Conservation (phyloP, 2,113 vertebrate species). For the Ammospiza nelsoni region DNA sequence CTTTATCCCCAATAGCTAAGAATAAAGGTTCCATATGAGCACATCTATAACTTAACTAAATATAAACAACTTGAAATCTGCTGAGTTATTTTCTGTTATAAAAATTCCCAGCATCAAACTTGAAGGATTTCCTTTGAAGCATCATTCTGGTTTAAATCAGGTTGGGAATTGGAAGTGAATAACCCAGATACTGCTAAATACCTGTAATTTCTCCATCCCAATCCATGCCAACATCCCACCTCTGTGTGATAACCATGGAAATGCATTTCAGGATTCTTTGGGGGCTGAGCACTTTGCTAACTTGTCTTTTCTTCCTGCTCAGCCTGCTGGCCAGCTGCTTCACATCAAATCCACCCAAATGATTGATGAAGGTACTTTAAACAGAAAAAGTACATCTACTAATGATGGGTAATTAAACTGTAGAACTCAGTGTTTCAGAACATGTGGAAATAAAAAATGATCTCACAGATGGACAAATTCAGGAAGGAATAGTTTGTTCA, state of each 20-base stretch:
- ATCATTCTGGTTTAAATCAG: neutral
- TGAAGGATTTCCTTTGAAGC: neutral
- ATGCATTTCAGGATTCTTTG: neutral
- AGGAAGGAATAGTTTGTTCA: neutral
- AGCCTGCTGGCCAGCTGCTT: conserved; percentile 17
- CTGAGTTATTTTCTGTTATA: neutral
- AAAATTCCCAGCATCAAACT: neutral
- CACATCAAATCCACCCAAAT: neutral
- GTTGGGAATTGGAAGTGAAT: neutral
- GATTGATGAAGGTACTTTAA: neutral
- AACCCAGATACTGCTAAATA: neutral
- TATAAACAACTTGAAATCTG: neutral
- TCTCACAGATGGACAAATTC: neutral
- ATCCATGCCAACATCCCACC: accelerated
- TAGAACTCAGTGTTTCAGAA: conserved; percentile 1
- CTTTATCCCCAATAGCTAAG: neutral
- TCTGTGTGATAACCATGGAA: neutral
- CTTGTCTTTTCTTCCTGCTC: neutral
- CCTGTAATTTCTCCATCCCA: neutral
- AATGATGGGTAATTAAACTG: neutral
- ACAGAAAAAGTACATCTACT: neutral
- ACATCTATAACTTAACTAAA: neutral
- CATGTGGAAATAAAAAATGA: neutral
- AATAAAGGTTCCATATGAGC: neutral
- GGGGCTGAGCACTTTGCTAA: neutral